Percentiles rank a stretch among this genome's conserved stretches.
These are phyloP conservation scores for Dysmachus trigonus DNA, from an alignment of 2,888 invertebrate species.

Conservation along the genomic window DNA sequence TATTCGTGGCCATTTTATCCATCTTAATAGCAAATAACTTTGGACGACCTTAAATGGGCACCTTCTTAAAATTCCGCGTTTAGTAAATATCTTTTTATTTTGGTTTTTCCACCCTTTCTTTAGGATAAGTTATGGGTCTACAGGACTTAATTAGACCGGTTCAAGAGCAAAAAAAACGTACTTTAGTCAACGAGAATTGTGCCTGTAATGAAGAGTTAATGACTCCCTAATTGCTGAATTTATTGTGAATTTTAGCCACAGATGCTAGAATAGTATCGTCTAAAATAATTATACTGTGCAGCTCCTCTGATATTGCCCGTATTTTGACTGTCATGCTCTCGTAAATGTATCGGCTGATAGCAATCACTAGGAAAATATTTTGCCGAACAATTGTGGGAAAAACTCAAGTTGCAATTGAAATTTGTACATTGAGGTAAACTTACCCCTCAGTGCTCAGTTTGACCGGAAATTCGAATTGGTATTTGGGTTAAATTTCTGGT, in stretches of 20 bases:
- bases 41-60: neutral
- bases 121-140: neutral
- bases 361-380: neutral
- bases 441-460: neutral
- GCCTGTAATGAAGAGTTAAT: neutral
- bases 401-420: neutral
- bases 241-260: neutral
- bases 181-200: neutral
- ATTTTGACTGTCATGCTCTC: neutral
- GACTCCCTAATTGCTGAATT: neutral
- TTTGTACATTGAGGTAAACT: neutral
- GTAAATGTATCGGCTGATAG: neutral
- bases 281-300: neutral
- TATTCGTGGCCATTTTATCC: neutral
- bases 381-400: neutral
- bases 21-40: neutral
- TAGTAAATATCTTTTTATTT: neutral
- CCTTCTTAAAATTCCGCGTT: neutral
- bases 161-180: neutral
- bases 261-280: neutral
- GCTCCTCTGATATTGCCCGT: neutral
- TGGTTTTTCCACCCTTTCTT: neutral
- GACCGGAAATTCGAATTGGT: neutral
- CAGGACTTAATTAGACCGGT: neutral
- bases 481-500: neutral